Evolutionary conservation across 2,797 vertebrate genomes (phyloP).

Genomic region (Danio jaintianensis): DNA sequence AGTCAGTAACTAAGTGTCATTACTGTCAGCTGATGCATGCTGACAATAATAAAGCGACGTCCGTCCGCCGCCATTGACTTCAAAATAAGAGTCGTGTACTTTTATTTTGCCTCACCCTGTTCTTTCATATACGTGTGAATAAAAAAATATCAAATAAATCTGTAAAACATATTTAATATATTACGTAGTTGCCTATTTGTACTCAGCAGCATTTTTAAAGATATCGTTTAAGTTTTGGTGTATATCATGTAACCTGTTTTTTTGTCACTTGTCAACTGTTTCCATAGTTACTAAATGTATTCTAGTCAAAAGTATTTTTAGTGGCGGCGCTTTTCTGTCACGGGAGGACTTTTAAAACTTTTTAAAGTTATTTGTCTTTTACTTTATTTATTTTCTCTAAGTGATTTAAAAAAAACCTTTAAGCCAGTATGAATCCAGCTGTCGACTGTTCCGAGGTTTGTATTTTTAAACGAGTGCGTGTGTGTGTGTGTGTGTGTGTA

Average conservation of each 20-base stretch:
- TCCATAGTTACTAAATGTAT: constrained; percentile 44
- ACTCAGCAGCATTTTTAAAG: background rate
- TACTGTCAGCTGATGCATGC: constrained; percentile 72
- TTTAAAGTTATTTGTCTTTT: background rate
- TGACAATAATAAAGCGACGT: constrained; percentile 6
- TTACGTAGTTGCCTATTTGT: background rate
- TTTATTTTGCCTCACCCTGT: background rate
- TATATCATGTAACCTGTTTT: background rate
- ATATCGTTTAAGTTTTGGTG: background rate
- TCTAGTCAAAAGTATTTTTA: background rate
- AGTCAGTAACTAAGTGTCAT: background rate
- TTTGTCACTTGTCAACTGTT: constrained; percentile 7
- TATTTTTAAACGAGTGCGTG: background rate
- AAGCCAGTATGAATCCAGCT: constrained; percentile 4
- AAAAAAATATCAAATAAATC: too few relatives aligned
- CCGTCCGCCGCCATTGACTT: constrained; percentile 60
- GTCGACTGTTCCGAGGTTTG: constrained; percentile 33
- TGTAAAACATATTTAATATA: too few relatives aligned
- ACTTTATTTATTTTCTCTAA: background rate
- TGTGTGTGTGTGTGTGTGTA: background rate
- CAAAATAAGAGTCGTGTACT: constrained; percentile 69
- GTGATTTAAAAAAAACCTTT: background rate
- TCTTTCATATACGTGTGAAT: background rate
- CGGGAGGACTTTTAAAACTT: background rate
- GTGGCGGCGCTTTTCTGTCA: background rate